Evolutionary conservation across 1,140 invertebrate genomes (phyloP).

Genomic region (Choristoneura fumiferana): DNA sequence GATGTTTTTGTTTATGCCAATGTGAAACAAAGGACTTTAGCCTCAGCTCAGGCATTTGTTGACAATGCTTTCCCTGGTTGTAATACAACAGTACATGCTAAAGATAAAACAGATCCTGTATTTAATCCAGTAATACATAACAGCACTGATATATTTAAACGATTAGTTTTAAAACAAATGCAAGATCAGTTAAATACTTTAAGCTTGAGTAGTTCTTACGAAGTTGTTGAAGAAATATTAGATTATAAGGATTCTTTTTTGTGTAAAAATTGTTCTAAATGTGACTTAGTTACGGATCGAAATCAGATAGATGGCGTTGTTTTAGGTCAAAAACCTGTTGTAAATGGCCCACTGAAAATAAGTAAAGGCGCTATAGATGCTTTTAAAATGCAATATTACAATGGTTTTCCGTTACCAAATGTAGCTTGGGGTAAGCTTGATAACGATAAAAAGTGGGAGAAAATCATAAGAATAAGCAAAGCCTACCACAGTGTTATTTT

Average conservation of each 20-base stretch:
- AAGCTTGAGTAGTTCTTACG: constrained; percentile 40
- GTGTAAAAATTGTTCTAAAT: constrained; percentile 41
- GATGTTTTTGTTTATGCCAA: constrained; percentile 52
- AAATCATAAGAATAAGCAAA: constrained; percentile 44
- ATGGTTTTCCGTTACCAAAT: constrained; percentile 44
- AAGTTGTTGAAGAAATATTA: constrained; percentile 46
- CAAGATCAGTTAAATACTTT: constrained; percentile 38
- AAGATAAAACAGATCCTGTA: constrained; percentile 46
- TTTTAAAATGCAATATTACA: constrained; percentile 65
- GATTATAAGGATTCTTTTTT: constrained; percentile 45
- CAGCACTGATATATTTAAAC: constrained; percentile 34
- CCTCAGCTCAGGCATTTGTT: constrained; percentile 51
- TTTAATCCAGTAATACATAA: constrained; percentile 54
- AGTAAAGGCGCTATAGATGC: constrained; percentile 52
- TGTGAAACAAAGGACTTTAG: constrained; percentile 46
- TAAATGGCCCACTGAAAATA: constrained; percentile 48
- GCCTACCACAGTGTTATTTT: constrained; percentile 52
- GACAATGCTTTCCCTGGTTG: constrained; percentile 42
- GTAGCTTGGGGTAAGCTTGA: constrained; percentile 57
- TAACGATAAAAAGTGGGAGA: constrained; percentile 38
- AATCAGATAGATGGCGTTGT: constrained; percentile 38
- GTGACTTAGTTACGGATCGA: constrained; percentile 41
- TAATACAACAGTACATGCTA: neutral
- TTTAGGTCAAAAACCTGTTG: constrained; percentile 47
- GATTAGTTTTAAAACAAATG: constrained; percentile 42